Evolutionary conservation across 2,797 vertebrate species (phyloP), one percentile per base, ranked within the genome.

Genomic region (Numenius phaeopus): DNA sequence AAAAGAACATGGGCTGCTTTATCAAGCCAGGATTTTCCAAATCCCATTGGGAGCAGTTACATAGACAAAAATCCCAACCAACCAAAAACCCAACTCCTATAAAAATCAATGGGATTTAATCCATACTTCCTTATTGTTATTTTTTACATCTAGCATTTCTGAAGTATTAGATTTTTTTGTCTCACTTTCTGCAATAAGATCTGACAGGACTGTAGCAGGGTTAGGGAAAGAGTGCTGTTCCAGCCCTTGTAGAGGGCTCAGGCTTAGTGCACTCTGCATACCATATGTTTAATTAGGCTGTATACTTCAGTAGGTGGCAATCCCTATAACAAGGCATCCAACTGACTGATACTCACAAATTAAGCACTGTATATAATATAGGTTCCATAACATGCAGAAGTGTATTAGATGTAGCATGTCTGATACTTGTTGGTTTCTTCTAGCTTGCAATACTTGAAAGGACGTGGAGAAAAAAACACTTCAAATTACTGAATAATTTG

Each of bases 51-150:
- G 16, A 46, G 14, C 8, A 37, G 11, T 44, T 78, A 16, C 11
- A 24, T 2, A 65, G 40, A 37, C 7, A 75, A 71, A 89, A 78
- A 3, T 8, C 4, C 20, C 5, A 75, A 50, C 2, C 6, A 62
- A 78, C 21, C 12, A 50, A 83, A 86, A 49, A 0, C 0, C 8
- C 10, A 30, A 6, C 10, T n/a, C 11, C 22, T 59, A 14, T 24
- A 67, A 69, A 87, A 40, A 70, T n/a, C 30, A 59, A 14, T 29
- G 18, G 6, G 11, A 52, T 64, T 75, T 70, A 62, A 26, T 77
- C 39, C 10, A 8, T 21, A 10, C 7, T 66, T 61, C 37, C 9
- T 67, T 12, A 23, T 4, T 3, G 4, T 49, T 73, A 12, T 44
- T 70, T 67, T 86, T 72, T 55, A n/a, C 6, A 40, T 24, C 9